Evolutionary conservation across 2,113 vertebrate genomes (phyloP), one percentile per base, ranked within the genome.

Genomic region (Petromus typicus): DNA sequence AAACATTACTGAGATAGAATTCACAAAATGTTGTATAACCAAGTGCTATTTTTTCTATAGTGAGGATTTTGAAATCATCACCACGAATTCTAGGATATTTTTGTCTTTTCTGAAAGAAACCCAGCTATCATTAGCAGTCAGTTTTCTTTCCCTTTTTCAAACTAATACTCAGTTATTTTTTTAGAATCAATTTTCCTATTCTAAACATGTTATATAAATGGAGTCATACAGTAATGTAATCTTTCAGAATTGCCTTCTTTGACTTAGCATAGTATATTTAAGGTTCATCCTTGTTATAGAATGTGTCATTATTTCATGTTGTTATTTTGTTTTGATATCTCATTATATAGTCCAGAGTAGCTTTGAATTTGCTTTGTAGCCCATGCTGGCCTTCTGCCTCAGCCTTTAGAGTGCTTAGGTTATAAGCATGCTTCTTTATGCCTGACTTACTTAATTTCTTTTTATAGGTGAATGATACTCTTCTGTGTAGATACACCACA

Each of bases 161-260:
- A 61, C 40, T 23, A 87, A 6, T 32, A 22, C 81, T 75, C 16
- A 80, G 40, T 40, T 80, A 73, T 66, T 66, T 73, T 66, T 11
- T 66, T 7, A 37, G 9, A 88, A 7, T 64, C 37, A 14, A 66
- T 93, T 86, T 92, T 45, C 10, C 13, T 79, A 3, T 84, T 66
- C 14, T 27, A 17, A 16, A 51, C 8, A 16, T 48, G 32, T 78
- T 17, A 51, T 78, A 51, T 78, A 78, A 30, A 75, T 75, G 71
- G 40, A 75, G 40, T 75, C 25, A 45, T 40, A 75, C 6, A 45
- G 45, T 75, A 30, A 73, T 75, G 43, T 27, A 75, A 25, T 88
- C 56, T 90, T 89, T 89, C 79, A 22, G 86, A 40, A 94, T 37
- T 94, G 37, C 12, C n/a, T 66, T 86, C 61, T 71, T 96, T 76